phyloP scores from a whole-genome alignment of 2,113 vertebrate genomes.

The Cynopterus brachyotis region DNA sequence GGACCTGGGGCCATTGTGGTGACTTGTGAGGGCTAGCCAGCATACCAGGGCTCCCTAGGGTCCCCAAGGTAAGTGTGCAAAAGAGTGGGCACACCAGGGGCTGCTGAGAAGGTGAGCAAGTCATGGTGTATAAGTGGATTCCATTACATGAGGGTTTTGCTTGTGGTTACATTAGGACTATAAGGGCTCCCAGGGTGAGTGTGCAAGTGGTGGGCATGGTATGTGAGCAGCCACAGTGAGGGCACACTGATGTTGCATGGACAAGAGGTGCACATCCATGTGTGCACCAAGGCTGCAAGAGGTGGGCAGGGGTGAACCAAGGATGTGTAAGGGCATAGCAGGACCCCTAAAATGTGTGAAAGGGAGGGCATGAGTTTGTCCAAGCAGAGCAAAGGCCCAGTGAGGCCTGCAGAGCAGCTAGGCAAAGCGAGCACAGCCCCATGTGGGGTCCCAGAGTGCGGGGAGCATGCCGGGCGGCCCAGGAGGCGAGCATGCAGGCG shows the following conservation, averaged over 20 bases:
- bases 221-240: neutral
- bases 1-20: neutral
- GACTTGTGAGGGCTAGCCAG: neutral
- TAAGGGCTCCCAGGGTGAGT: neutral
- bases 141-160: neutral
- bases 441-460: neutral
- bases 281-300: neutral
- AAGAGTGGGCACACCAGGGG: neutral
- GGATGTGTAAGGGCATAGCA: neutral
- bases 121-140: neutral
- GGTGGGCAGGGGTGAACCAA: neutral
- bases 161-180: neutral
- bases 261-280: neutral
- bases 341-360: neutral
- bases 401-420: neutral
- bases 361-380: neutral
- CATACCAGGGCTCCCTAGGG: neutral
- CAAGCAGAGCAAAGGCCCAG: neutral
- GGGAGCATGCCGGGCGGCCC: rapidly evolving
- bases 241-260: neutral
- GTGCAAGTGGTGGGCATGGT: neutral
- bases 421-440: neutral
- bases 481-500: neutral
- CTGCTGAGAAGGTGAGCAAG: neutral
- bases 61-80: neutral